phyloP scores from a whole-genome alignment of 1,140 invertebrate genomes.

The Choristoneura fumiferana region DNA sequence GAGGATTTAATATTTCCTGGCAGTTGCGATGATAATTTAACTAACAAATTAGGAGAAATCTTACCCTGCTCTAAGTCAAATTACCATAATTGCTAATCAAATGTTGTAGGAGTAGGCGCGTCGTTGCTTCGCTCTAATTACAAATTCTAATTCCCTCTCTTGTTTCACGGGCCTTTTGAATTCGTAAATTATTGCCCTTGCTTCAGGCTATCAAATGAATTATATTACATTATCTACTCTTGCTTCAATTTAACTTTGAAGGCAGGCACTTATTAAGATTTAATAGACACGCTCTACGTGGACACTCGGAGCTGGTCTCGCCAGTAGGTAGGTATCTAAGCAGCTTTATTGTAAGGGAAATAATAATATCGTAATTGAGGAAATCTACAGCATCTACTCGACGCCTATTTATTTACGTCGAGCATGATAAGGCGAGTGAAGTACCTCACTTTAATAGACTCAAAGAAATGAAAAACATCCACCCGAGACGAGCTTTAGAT shows the following conservation, averaged over 20 bases:
- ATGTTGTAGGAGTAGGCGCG: constrained; percentile 67
- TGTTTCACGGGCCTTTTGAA: constrained; percentile 74
- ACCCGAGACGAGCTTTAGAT: constrained; percentile 17
- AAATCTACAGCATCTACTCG: background rate
- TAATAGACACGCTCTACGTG: background rate
- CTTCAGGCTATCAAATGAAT: constrained; percentile 64
- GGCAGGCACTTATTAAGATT: background rate
- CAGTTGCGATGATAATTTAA: constrained; percentile 69
- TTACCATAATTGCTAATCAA: constrained; percentile 78
- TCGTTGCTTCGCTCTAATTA: constrained; percentile 68
- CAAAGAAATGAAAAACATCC: constrained; percentile 17
- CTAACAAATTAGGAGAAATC: constrained; percentile 76
- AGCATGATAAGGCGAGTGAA: background rate
- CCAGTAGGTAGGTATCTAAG: background rate
- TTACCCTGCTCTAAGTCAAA: constrained; percentile 75
- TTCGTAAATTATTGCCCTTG: constrained; percentile 69
- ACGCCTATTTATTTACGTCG: constrained; percentile 16
- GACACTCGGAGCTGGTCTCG: background rate
- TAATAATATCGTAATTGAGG: background rate
- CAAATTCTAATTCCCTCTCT: constrained; percentile 76
- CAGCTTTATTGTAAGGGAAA: constrained; percentile 1
- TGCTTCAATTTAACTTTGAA: constrained; percentile 11
- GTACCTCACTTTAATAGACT: background rate
- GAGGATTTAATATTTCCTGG: constrained; percentile 49
- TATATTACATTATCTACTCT: constrained; percentile 22